Conservation (phyloP, 2,888 invertebrate genomes). For the Lymantria monacha region DNA sequence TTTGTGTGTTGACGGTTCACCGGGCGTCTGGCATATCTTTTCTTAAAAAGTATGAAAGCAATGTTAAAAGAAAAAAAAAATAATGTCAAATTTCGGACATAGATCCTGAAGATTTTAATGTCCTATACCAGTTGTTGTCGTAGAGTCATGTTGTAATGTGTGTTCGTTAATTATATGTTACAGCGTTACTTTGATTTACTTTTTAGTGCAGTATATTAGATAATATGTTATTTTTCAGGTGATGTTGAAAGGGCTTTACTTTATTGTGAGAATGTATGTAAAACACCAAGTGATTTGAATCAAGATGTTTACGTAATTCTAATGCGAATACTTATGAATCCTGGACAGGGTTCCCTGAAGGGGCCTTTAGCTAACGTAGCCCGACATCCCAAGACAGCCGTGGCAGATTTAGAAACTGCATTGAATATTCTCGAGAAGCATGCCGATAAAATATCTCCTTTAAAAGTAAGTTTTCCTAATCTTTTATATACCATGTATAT, state of each 20-base stretch:
- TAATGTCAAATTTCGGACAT: no score
- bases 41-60: no score
- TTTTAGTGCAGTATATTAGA: no score
- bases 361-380: slow-evolving; percentile 73
- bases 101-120: no score
- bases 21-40: no score
- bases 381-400: slow-evolving; percentile 83
- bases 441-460: slow-evolving; percentile 91
- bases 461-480: slow-evolving; percentile 79
- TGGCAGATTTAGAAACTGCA: slow-evolving; percentile 90
- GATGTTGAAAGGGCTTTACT: slow-evolving; percentile 91
- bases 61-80: no score
- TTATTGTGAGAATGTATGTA: slow-evolving; percentile 90
- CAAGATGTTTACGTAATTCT: slow-evolving; percentile 84
- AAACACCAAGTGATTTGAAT: slow-evolving; percentile 54
- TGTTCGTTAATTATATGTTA: no score
- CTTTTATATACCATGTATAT: not conserved
- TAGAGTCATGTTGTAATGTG: no score
- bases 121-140: no score
- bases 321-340: slow-evolving; percentile 77
- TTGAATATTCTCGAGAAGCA: slow-evolving; percentile 91
- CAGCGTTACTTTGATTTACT: no score
- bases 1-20: no score
- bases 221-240: slow-evolving; percentile 54
- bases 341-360: slow-evolving; percentile 50